Conservation (phyloP, 2,888 invertebrate species). For the Pollenia amentaria region DNA sequence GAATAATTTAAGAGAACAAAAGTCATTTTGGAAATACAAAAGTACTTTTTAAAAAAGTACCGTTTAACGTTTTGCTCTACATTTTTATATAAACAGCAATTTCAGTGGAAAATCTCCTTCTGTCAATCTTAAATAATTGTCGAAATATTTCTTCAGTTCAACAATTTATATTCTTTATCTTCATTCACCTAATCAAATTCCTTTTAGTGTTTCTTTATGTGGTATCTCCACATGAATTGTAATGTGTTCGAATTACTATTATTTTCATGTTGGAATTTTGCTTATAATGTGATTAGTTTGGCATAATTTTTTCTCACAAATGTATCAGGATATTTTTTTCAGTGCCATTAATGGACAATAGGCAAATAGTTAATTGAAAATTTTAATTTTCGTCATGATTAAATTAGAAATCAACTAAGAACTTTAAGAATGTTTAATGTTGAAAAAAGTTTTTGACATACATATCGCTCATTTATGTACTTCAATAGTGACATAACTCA, state of each 20-base stretch:
- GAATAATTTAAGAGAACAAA: too few species aligned
- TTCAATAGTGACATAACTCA: too few species aligned
- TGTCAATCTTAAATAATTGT: too few species aligned
- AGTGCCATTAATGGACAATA: conserved; percentile 12
- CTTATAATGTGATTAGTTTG: conserved; percentile 59
- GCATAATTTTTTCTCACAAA: conserved; percentile 8
- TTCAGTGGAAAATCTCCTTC: too few species aligned
- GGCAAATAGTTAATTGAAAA: conserved; percentile 21
- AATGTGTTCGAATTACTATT: too few species aligned
- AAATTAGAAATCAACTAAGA: background rate
- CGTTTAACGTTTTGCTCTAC: too few species aligned
- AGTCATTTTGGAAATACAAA: too few species aligned
- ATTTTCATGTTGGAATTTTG: conserved; percentile 32
- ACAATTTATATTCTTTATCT: background rate
- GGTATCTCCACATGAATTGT: too few species aligned
- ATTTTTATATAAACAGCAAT: too few species aligned
- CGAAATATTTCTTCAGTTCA: too few species aligned
- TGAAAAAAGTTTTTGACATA: background rate
- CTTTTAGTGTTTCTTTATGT: background rate
- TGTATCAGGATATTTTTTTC: conserved; percentile 5
- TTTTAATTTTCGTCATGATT: conserved; percentile 5
- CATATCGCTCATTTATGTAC: too few species aligned
- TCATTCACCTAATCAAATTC: background rate
- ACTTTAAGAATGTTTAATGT: background rate
- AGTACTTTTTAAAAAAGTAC: too few species aligned